Base-by-base conservation (phyloP, 2,797 vertebrate genomes). In the Podargus strigoides region DNA sequence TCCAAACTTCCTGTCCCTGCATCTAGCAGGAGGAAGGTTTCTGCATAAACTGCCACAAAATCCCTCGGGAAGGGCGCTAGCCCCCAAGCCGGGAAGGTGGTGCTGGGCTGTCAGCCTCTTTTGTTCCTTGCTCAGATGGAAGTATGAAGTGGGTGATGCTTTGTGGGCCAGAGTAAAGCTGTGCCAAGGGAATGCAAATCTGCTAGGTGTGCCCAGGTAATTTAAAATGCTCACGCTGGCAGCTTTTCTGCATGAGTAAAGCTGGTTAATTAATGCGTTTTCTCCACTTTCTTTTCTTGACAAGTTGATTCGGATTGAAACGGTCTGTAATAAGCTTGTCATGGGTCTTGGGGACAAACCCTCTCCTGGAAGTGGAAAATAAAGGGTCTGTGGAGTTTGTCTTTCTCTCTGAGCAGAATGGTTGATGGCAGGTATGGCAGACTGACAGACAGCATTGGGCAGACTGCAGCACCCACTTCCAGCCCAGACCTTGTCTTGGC, bases 201-300 rank as follows among this genome's bases (percentile, higher is more conserved):
- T 94, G 55, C 98, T 98, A 99, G 99, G 98, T 99, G 98, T 99
- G 98, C 98, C 98, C 97, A 98, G 98, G 98, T 98, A 98, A 99
- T 98, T 98, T 98, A 98, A 98, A 98, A 98, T 98, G 98, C 97
- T 98, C 98, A 98, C n/a, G 98, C 98, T 98, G 98, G 98, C 98
- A 98, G 98, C 98, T 98, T 99, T 99, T 98, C 98, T 98, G 98
- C 98, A 98, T 98, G 98, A 98, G 97, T 98, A 98, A 98, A 98
- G 98, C 98, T 98, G 91, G 97, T 98, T 97, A 98, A 98, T 98
- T 98, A 98, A 98, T 99, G 95, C 76, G 27, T 96, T 97, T 97
- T 91, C 90, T 94, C 89, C 91, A 94, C 95, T 97, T 97, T 96
- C 94, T 96, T 97, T 79, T 47, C 87, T 87, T 97, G 96, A 97